Evolutionary conservation across 1,140 invertebrate genomes (phyloP).

Genomic region (Drosophila neocordata): DNA sequence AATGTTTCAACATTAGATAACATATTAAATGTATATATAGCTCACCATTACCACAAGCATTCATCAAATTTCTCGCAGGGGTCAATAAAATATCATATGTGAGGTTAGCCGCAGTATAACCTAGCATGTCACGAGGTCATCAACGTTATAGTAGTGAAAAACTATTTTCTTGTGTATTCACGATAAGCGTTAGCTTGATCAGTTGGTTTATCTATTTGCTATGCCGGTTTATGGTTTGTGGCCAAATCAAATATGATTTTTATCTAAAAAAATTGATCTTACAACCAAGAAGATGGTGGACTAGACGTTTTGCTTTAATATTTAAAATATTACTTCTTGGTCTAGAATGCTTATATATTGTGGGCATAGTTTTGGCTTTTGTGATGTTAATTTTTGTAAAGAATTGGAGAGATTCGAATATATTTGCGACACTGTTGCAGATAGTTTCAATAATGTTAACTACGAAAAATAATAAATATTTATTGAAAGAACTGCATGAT

Average conservation of each 20-base stretch:
- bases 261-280: neutral
- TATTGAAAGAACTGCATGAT: neutral
- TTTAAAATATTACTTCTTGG: neutral
- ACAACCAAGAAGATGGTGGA: neutral
- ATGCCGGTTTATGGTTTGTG: neutral
- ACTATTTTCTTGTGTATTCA: neutral
- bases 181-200: neutral
- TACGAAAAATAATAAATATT: neutral
- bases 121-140: neutral
- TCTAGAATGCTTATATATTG: neutral
- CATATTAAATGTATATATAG: constrained; percentile 1
- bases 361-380: neutral
- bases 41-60: neutral
- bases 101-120: neutral
- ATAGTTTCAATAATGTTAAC: neutral
- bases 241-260: constrained; percentile 9
- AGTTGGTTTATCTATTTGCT: constrained; percentile 8
- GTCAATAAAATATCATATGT: neutral
- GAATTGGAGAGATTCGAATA: neutral
- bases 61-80: neutral
- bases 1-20: neutral
- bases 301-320: neutral
- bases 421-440: neutral
- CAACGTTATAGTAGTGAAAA: neutral
- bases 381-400: neutral